Conservation (phyloP, 2,888 invertebrate species). For the Leptopilina syphax region DNA sequence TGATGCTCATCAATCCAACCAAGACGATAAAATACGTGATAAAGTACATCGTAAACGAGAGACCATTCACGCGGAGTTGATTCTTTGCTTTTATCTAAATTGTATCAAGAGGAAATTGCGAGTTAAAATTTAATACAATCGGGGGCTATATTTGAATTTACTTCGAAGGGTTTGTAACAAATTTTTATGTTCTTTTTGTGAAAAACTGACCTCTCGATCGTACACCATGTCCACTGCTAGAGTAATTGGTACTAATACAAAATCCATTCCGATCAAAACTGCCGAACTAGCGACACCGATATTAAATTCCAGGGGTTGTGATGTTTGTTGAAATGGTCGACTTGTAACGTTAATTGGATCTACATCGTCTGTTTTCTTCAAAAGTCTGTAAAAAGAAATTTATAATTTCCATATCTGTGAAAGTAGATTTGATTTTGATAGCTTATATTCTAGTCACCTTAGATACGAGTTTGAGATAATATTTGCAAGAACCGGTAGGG, state of each 20-base stretch:
- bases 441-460: slow-evolving; percentile 76
- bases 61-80: slow-evolving; percentile 88
- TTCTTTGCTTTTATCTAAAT: slow-evolving; percentile 88
- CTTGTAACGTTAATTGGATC: slow-evolving; percentile 82
- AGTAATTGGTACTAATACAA: slow-evolving; percentile 87
- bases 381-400: slow-evolving; percentile 63
- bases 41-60: slow-evolving; percentile 87
- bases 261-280: slow-evolving; percentile 88
- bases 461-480: slow-evolving; percentile 84
- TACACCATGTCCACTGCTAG: slow-evolving; percentile 89
- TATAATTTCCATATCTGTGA: not conserved
- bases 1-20: slow-evolving; percentile 83
- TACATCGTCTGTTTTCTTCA: slow-evolving; percentile 72
- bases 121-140: slow-evolving; percentile 17
- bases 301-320: slow-evolving; percentile 85
- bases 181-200: not conserved
- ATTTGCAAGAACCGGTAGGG: slow-evolving; percentile 86
- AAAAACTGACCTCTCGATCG: slow-evolving; percentile 85
- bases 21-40: slow-evolving; percentile 86
- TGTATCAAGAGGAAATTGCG: slow-evolving; percentile 41
- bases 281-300: slow-evolving; percentile 85
- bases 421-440: too few relatives aligned
- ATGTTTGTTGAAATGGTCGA: slow-evolving; percentile 86
- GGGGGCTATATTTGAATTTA: not conserved
- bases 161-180: too few relatives aligned